Base-by-base conservation (phyloP, 2,113 vertebrate genomes). In the Cyanoramphus novaezelandiae region DNA sequence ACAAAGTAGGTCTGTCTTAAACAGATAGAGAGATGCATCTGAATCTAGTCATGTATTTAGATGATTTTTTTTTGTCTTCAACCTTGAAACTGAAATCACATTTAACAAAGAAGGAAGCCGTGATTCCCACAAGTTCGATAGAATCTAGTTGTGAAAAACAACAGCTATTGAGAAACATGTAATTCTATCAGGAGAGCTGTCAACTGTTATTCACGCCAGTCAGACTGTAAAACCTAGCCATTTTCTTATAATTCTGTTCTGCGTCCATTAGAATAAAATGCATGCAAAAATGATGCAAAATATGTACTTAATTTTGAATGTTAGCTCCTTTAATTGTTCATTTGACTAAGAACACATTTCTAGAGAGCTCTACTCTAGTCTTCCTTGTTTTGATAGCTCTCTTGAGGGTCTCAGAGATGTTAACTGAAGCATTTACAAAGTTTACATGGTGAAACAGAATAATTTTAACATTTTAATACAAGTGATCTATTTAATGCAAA, bases 391-490 rank as follows among this genome's bases (percentile, higher is more conserved):
- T 77, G 17, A 39, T 88, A 55, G 7, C 29, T 90, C 33, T 76
- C 59, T 59, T 59, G 71, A 80, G 76, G 29, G 31, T 62, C 41
- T 90, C 44, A 35, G 29, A 80, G n/a, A 7, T 29, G 35, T 29
- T 83, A 92, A 86, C 64, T 92, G 49, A 80, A 92, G 14, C 10
- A 57, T 77, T 93, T 84, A 86, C 35, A 33, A 72, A 47, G 24
- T 12, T 72, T 76, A 41, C 16, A 24, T 11, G 37, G 13, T 60
- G n/a, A 86, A 80, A 77, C 7, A 85, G 23, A 64, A 72, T 82
- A 74, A 77, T 82, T 90, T 88, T 59, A 88, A 60, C 57, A 77
- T 88, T 90, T 95, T 86, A 68, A 93, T 59, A 52, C 47, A 72
- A 90, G 21, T 27, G 31, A 69, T 69, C 63, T 53, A 23, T 46